Conservation (phyloP, 2,888 invertebrate species). For the Cynaeus angustus region DNA sequence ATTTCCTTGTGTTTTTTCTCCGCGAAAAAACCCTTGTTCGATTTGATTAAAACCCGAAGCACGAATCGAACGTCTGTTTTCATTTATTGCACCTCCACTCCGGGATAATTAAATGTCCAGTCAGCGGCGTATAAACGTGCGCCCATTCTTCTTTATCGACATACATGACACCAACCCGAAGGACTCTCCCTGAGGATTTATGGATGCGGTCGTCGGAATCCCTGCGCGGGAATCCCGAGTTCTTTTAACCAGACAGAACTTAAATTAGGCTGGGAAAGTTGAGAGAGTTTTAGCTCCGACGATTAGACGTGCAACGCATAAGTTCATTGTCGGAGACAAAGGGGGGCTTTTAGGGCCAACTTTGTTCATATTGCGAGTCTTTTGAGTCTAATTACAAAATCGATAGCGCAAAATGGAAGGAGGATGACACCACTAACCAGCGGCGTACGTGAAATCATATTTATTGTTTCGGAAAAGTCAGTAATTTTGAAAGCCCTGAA, state of each 20-base stretch:
- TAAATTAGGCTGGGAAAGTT: constrained; percentile 36
- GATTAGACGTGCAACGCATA: constrained; percentile 23
- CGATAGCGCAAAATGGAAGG: constrained; percentile 25
- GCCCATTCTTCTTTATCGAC: constrained; percentile 50
- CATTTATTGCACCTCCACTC: constrained; percentile 57
- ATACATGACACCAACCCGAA: constrained; percentile 46
- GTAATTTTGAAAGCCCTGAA: too few species aligned
- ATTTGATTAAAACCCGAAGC: constrained; percentile 46
- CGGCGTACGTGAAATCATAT: too few species aligned
- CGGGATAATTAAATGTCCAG: constrained; percentile 58
- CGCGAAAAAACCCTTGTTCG: constrained; percentile 11
- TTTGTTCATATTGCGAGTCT: constrained; percentile 37
- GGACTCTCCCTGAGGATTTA: constrained; percentile 44
- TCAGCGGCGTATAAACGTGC: constrained; percentile 38
- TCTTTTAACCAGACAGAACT: constrained; percentile 28
- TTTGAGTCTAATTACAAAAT: constrained; percentile 43
- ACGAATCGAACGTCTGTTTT: constrained; percentile 55
- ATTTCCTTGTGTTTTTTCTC: not conserved
- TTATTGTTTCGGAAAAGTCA: too few species aligned
- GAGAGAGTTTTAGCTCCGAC: constrained; percentile 26
- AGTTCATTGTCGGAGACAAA: constrained; percentile 22
- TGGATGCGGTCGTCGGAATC: constrained; percentile 34
- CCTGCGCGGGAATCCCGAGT: constrained; percentile 33
- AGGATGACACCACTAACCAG: too few species aligned
- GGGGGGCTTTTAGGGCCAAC: constrained; percentile 29